A percentile compares a stretch with the other conserved stretches of the same genome.
These are phyloP conservation scores for Thereva nobilitata DNA, from an alignment of 2,888 invertebrate genomes.

Conservation along the genomic window DNA sequence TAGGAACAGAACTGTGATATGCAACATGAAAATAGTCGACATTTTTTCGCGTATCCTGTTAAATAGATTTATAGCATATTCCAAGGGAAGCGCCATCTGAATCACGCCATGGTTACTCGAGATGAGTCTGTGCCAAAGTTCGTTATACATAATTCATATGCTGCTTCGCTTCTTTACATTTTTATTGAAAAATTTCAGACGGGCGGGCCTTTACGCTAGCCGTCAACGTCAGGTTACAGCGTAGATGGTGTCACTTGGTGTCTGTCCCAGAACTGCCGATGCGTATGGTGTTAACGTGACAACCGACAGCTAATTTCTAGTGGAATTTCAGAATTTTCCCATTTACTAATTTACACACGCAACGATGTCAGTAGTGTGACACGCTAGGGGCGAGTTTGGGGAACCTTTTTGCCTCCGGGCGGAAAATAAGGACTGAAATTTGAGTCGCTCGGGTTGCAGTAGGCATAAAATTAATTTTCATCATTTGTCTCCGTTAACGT, in stretches of 20 bases:
- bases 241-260: slow-evolving; percentile 4
- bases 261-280: slow-evolving; percentile 19
- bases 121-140: neutral
- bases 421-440: slow-evolving; percentile 23
- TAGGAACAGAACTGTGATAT: too few relatives aligned
- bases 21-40: too few relatives aligned
- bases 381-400: neutral
- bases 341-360: slow-evolving; percentile 28
- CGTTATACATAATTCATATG: slow-evolving; percentile 23
- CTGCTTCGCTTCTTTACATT: slow-evolving; percentile 14
- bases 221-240: neutral
- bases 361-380: neutral
- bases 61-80: slow-evolving; percentile 8
- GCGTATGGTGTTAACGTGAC: slow-evolving; percentile 32
- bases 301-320: slow-evolving; percentile 34
- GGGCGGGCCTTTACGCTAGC: neutral
- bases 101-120: neutral
- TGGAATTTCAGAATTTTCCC: slow-evolving; percentile 30
- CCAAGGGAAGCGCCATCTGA: neutral
- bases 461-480: too few relatives aligned
- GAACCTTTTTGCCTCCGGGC: neutral
- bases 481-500: too few relatives aligned
- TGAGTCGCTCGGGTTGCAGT: neutral
- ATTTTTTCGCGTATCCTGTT: too few relatives aligned
- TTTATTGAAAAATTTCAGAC: slow-evolving; percentile 24